Evolutionary conservation across 2,797 vertebrate genomes (phyloP).

Genomic region (Numenius phaeopus): DNA sequence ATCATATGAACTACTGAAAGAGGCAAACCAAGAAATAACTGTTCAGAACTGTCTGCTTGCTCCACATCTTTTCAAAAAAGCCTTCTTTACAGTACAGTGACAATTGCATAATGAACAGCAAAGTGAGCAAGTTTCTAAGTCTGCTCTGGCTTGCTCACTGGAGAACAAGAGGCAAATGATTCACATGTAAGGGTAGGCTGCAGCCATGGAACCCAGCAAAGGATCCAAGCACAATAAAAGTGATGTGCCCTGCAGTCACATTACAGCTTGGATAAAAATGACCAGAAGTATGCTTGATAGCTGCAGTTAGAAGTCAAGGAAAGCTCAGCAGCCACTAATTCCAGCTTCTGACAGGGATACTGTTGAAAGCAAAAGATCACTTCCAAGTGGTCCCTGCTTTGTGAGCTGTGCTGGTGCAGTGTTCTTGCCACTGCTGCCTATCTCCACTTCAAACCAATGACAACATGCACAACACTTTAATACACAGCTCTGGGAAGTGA

Average conservation of each 20-base stretch:
- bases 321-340: not conserved
- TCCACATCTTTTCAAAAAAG: not conserved
- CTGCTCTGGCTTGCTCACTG: not conserved
- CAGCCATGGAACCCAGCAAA: not conserved
- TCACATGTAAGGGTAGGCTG: not conserved
- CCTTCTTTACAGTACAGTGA: not conserved
- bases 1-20: not conserved
- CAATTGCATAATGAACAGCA: not conserved
- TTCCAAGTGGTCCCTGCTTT: not conserved
- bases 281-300: not conserved
- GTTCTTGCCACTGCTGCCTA: not conserved
- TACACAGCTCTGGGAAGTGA: not conserved
- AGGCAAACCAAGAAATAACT: not conserved
- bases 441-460: not conserved
- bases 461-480: not conserved
- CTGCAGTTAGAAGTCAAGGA: not conserved
- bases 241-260: rapidly evolving
- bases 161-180: not conserved
- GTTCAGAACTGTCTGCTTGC: not conserved
- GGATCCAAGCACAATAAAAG: not conserved
- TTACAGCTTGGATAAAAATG: not conserved
- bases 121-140: not conserved
- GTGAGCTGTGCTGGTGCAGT: not conserved
- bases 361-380: not conserved
- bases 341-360: not conserved